Conservation (phyloP, 2,797 vertebrate species). For the Neopelma chrysocephalum region DNA sequence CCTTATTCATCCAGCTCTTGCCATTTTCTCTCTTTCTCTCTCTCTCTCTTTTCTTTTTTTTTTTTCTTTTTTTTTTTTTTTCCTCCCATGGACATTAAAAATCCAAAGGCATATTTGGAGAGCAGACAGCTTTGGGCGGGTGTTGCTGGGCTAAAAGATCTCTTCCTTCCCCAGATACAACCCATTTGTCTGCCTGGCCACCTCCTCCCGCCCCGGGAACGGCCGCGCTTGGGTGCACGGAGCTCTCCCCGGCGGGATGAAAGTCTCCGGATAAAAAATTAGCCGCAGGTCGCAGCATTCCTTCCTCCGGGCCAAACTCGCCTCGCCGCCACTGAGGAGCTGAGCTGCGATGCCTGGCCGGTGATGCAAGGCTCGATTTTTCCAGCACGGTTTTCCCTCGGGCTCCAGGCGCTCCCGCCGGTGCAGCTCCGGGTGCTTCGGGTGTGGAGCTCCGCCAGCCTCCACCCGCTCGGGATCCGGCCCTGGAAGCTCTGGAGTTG, state of each 20-base stretch:
- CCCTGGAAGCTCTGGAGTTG: not conserved
- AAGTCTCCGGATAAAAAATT: not conserved
- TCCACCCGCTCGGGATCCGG: conserved; percentile 3
- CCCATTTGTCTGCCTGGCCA: conserved; percentile 47
- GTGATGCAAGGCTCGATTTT: conserved; percentile 58
- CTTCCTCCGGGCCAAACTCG: not conserved
- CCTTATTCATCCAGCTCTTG: not conserved
- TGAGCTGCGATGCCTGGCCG: not conserved
- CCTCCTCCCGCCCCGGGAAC: conserved; percentile 28
- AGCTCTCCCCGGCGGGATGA: not conserved
- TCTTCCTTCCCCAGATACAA: conserved; percentile 48
- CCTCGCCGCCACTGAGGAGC: not conserved
- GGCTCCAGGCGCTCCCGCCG: conserved; percentile 24
- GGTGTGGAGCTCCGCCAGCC: not conserved
- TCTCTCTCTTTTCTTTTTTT: rapidly evolving
- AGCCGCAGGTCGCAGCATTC: conserved; percentile 42
- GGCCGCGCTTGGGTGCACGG: not conserved
- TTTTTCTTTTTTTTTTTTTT: not conserved
- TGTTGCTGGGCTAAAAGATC: conserved; percentile 58
- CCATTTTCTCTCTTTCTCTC: not conserved
- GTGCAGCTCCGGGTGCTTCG: not conserved
- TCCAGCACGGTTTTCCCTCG: conserved; percentile 38
- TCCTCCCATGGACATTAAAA: conserved; percentile 32
- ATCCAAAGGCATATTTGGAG: conserved; percentile 54
- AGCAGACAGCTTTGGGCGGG: conserved; percentile 52